A percentile compares a stretch with the other conserved stretches of the same genome.
phyloP scores from a whole-genome alignment of 2,888 invertebrate species.

The Masnerella sp. region DNA sequence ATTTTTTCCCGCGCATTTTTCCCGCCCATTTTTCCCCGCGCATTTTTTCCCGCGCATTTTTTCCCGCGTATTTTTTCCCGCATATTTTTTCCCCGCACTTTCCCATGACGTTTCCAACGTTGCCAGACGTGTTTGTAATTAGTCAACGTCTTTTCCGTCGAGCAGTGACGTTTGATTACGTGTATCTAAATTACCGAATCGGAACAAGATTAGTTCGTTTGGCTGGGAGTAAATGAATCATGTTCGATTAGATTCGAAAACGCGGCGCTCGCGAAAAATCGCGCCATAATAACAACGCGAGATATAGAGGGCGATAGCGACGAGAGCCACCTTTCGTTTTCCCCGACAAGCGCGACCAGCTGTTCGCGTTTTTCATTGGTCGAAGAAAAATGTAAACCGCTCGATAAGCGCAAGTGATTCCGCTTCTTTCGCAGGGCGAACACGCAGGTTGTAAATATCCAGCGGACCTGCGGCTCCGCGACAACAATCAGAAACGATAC shows the following conservation, averaged over 20 bases:
- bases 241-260: conserved; percentile 24
- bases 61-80: too few relatives aligned
- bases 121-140: conserved; percentile 39
- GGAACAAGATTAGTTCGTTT: conserved; percentile 27
- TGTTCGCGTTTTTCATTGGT: conserved; percentile 24
- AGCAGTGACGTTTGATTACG: conserved; percentile 28
- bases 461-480: too few relatives aligned
- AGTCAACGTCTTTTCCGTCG: conserved; percentile 25
- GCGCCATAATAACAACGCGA: neutral
- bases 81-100: conserved; percentile 15
- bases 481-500: too few relatives aligned
- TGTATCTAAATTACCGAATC: conserved; percentile 41
- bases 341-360: conserved; percentile 5
- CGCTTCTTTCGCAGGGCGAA: too few relatives aligned
- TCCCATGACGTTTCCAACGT: conserved; percentile 31
- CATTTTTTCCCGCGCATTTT: too few relatives aligned
- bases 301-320: neutral
- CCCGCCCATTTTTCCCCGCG: too few relatives aligned
- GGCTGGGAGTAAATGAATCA: conserved; percentile 17
- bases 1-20: neutral
- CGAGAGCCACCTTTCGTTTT: conserved; percentile 26
- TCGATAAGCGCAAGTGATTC: conserved; percentile 23
- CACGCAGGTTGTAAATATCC: too few relatives aligned
- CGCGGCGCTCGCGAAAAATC: conserved; percentile 2
- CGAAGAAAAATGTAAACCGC: conserved; percentile 5